These are phyloP conservation scores for Hyppa rectilinea DNA, from an alignment of 2,888 invertebrate species.

Conservation along the genomic window DNA sequence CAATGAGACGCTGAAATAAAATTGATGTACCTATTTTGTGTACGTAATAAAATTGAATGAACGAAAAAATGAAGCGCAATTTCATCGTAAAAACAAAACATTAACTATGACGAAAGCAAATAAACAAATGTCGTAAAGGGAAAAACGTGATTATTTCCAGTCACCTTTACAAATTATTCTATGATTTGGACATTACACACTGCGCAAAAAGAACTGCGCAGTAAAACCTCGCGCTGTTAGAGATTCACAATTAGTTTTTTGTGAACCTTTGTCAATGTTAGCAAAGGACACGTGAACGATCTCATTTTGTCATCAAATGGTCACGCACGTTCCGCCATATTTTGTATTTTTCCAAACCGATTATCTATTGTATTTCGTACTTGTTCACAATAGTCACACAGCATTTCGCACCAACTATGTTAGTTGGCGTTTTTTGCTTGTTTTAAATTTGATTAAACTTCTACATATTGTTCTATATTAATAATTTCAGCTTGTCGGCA, in stretches of 20 bases:
- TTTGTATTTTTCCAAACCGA: conserved; percentile 28
- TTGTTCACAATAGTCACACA: not conserved
- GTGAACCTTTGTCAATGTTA: conserved; percentile 62
- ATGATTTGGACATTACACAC: conserved; percentile 47
- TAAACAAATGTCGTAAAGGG: conserved; percentile 27
- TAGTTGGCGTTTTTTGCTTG: not conserved
- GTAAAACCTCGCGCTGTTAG: conserved; percentile 66
- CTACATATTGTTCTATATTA: not conserved
- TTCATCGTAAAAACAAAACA: conserved; percentile 31
- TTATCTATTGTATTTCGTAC: conserved; percentile 27
- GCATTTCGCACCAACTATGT: not conserved
- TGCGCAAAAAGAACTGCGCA: conserved; percentile 72
- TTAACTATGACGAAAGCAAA: conserved; percentile 29
- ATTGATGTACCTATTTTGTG: not conserved
- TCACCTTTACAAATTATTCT: conserved; percentile 48
- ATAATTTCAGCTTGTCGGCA: not conserved
- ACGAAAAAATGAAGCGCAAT: conserved; percentile 30
- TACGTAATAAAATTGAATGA: conserved; percentile 37
- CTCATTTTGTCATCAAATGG: conserved; percentile 54
- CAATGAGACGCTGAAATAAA: conserved; percentile 19
- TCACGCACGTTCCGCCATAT: conserved; percentile 14
- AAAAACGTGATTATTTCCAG: conserved; percentile 50
- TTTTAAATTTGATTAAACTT: not conserved
- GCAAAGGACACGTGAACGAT: conserved; percentile 72
- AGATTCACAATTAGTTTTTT: conserved; percentile 74